These are phyloP conservation scores for Rhinoraja longicauda DNA, from an alignment of 2,797 vertebrate species.

Conservation along the genomic window DNA sequence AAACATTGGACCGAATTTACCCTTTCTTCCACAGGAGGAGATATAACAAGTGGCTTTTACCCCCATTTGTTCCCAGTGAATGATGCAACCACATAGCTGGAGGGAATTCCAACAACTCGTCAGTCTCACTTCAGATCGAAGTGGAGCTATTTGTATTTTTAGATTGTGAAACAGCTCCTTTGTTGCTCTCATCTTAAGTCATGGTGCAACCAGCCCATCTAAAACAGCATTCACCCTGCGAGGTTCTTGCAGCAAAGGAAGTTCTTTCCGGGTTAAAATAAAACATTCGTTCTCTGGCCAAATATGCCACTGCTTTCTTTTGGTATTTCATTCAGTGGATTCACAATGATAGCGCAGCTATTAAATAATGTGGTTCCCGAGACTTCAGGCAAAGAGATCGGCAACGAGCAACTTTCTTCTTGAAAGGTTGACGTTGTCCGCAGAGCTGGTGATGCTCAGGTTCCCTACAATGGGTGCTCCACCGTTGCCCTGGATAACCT, in stretches of 20 bases:
- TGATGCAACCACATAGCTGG: not conserved
- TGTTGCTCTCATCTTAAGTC: not conserved
- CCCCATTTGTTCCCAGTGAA: not conserved
- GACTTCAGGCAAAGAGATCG: not conserved
- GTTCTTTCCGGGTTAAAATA: not conserved
- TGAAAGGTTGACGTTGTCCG: not conserved
- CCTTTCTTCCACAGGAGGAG: not conserved
- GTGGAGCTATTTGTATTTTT: not conserved
- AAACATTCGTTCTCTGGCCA: not conserved
- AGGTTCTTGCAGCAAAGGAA: not conserved
- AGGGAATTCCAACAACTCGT: not conserved
- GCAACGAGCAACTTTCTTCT: not conserved
- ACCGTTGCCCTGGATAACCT: slow-evolving; percentile 40
- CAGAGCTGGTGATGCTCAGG: not conserved
- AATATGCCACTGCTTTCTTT: not conserved
- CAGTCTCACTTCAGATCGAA: not conserved
- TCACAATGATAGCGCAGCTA: not conserved
- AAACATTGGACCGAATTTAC: slow-evolving; percentile 7
- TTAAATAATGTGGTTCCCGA: too few species aligned
- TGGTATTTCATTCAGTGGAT: not conserved
- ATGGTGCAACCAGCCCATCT: too few species aligned
- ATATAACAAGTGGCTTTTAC: not conserved
- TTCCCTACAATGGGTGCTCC: not conserved
- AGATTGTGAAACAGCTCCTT: slow-evolving; percentile 17
- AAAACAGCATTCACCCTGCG: not conserved